Evolutionary conservation across 2,113 vertebrate genomes (phyloP), one percentile per base, ranked within the genome.

Genomic region (Corynorhinus townsendii): DNA sequence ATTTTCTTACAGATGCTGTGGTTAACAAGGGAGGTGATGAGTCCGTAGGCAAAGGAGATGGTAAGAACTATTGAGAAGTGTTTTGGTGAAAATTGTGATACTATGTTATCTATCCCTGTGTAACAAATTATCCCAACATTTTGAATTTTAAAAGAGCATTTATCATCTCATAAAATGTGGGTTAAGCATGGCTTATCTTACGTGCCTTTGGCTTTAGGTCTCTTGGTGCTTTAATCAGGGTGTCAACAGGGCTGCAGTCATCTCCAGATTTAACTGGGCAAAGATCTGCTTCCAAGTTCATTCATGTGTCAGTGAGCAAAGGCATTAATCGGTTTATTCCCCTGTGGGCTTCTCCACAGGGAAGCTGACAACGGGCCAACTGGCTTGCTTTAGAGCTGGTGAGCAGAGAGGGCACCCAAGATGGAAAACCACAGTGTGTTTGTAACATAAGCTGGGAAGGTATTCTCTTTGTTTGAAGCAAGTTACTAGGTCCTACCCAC

Each of bases 31-130:
- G 24, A 69, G 95, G 94, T 91, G 98, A 98, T 97, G 98, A 98
- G 33, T 77, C 94, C 94, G 11, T 94, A 89, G 94, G 95, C 90
- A 99, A 98, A 98, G 98, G 98, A 98, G 98, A 98, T 89, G 99
- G 99, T 99, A 98, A 98, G 97, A 54, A 49, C 9, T 45, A 33
- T 88, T 93, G 54, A 49, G 54, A 80, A 86, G 33, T 95, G 22
- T 3, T 87, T 95, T 98, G 38, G 24, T 93, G 73, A 92, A 75
- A 40, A 38, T 76, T 59, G 12, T 38, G 35, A 30, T 83, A 8
- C 16, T 28, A 3, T 76, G 16, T 75, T 86, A 35, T 30, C 16
- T 68, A 1, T 86, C 66, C 28, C 64, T 79, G 6, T 90, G 17
- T 86, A 66, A 75, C 43, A 91, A 56, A 77, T 85, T 62, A 47